Base-by-base conservation (phyloP, 2,113 vertebrate species). In the Spea multiplicata region DNA sequence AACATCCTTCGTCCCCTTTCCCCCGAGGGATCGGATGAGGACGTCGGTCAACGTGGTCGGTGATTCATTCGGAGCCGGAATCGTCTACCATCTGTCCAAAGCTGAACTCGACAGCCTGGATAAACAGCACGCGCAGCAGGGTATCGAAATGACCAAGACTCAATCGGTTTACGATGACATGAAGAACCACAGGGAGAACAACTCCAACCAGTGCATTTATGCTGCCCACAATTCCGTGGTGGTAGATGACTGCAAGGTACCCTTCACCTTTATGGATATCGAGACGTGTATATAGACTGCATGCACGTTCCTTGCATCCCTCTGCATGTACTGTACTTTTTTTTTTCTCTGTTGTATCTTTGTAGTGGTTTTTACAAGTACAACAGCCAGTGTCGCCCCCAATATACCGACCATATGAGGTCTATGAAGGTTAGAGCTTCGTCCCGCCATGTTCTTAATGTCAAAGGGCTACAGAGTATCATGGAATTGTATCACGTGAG, bases 181-280 rank as follows among this genome's bases (percentile, higher is more conserved):
- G 91, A 98, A 98, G 93, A 98, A 96, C 89, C 97, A 98, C 78
- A 95, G 96, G 80, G 97, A 98, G 91, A 98, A 96, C 93, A 98
- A 96, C 94, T 96, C 96, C 87, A 97, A 96, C 90, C 97, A 98
- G 87, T 96, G 96, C 90, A 95, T 97, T 89, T 93, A 94, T 92
- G 89, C 94, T 10, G 94, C 95, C 92, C 95, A 97, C 93, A 97
- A 95, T 94, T 95, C 97, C 85, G 93, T 97, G 87, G 89, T 96
- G 91, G 93, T 95, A 95, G 97, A 99, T 94, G 97, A 99, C 87
- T 95, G 95, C 96, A 97, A 99, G 97, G 97, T 99, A 99, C 92
- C 91, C 88, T 92, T 96, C 90, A 93, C 88, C 79, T 95, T 97
- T 94, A 88, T 94, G 72, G 94, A 96, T 92, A 91, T 97, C 85